Base-by-base conservation (phyloP, 2,888 invertebrate species). In the Pyralis farinalis region DNA sequence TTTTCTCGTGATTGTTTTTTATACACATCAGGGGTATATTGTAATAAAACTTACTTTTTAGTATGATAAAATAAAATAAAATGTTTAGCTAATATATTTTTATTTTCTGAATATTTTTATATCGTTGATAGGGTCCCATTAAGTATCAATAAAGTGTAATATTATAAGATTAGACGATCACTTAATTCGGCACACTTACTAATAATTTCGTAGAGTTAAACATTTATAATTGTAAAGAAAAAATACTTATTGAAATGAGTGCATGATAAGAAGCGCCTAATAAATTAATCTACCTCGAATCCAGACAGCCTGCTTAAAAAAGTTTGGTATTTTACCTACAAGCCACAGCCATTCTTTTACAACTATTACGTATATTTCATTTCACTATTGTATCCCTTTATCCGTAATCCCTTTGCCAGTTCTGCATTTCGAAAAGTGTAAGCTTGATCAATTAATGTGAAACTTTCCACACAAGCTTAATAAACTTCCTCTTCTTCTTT, bases 401-500 rank as follows among this genome's bases (percentile, higher is more conserved):
- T n/a, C n/a, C n/a, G n/a, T n/a, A 25, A n/a, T 12, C 12, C 7
- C 8, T 7, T 35, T 27, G 25, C 10, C 12, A 7, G 11, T 9
- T 34, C n/a, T 8, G 12, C 6, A 7, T 12, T 0, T 8, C 5
- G n/a, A 1, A 4, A 5, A 12, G 12, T 27, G 7, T 3, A 35
- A 25, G 3, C 7, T 25, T 25, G 5, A 21, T 21, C 1, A 20
- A n/a, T 21, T 10, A 25, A 21, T 37, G 27, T 8, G 7, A 7
- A 21, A 27, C 10, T 37, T 38, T 39, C 21, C 10, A 33, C 21
- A 28, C n/a, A 10, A 25, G 11, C 30, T 47, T 69, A 92, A 65
- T 91, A 91, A 12, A 90, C 86, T 55, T 94, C 93, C 64, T 97
- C 96, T 71, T 97, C 96, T 63, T 96, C 95, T 70, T 96, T 95